phyloP scores from a whole-genome alignment of 1,140 invertebrate species.

The Dendroctonus ponderosae region DNA sequence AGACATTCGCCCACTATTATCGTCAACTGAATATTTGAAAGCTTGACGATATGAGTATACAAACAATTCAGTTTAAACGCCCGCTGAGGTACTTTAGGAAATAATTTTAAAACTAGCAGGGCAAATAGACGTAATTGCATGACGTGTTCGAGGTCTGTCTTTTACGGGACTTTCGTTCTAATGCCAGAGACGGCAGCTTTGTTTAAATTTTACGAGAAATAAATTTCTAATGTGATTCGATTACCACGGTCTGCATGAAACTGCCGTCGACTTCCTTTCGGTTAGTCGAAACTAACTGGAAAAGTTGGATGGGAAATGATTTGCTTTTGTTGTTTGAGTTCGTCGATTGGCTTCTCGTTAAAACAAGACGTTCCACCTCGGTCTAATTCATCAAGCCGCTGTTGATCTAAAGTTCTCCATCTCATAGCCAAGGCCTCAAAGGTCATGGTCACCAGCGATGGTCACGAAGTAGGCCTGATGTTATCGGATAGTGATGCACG shows the following conservation, averaged over 20 bases:
- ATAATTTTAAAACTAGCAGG: constrained; percentile 1
- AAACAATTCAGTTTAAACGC: too few species aligned
- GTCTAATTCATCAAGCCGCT: too few species aligned
- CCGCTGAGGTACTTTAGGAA: not conserved
- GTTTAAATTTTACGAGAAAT: not conserved
- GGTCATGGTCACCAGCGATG: constrained; percentile 27
- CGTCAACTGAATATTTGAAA: too few species aligned
- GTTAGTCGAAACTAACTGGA: too few species aligned
- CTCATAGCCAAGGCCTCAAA: constrained; percentile 12
- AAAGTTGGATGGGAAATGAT: too few species aligned
- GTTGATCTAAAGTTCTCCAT: not conserved
- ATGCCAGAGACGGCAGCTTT: not conserved
- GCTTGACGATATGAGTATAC: too few species aligned
- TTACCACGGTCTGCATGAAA: constrained; percentile 3
- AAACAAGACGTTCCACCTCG: too few species aligned
- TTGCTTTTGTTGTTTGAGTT: too few species aligned
- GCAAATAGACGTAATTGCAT: constrained; percentile 4
- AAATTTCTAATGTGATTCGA: not conserved
- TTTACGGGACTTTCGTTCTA: constrained; percentile 6
- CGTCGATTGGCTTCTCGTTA: too few species aligned
- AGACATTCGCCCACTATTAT: too few species aligned
- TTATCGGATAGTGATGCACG: constrained; percentile 24
- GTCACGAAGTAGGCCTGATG: constrained; percentile 32
- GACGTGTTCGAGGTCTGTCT: not conserved
- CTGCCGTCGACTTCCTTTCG: not conserved